Base-by-base conservation (phyloP, 1,140 invertebrate species). In the Drosophila mojavensis region DNA sequence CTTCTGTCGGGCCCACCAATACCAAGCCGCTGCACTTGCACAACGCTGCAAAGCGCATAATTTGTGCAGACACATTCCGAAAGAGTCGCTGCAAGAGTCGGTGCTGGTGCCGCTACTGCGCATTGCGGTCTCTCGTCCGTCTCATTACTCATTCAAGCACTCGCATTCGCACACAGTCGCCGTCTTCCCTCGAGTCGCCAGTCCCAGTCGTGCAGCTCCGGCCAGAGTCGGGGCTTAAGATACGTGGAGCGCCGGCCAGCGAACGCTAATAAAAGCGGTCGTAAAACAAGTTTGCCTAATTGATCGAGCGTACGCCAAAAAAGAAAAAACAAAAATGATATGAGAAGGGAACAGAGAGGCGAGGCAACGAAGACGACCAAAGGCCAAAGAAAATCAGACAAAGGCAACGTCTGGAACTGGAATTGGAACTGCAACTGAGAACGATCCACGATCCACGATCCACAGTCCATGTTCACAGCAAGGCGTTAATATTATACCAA, bases 251-350 rank as follows among this genome's bases (percentile, higher is more conserved):
- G 83, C 83, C 83, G 56, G 74, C 64, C 72, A 78, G 60, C 60
- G 60, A 69, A 89, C 60, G 77, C 73, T 89, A 90, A 91, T 91
- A 90, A 91, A 91, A 91, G 81, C 78, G 86, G 82, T 91, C 86
- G 90, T 91, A 91, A 91, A 91, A 91, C 90, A 91, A 91, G 90
- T 91, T 90, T 90, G 78, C 90, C 90, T 91, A 91, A 91, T 91
- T 91, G 90, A 91, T 91, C 90, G 90, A 85, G 86, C 90, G 90
- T 91, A 91, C 90, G 90, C 90, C 90, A 89, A 80, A 83, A 79
- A 79, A 69, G 64, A 75, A 72, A 68, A 58, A 70, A 41, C 67
- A 24, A 67, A 62, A 48, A 54, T 41, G 39, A 36, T 28, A 55
- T 33, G 53, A 11, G 53, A 55, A 55, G 10, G 30, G 58, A 74